Conservation (phyloP, 2,888 invertebrate species). For the Zaprionus bogoriensis region DNA sequence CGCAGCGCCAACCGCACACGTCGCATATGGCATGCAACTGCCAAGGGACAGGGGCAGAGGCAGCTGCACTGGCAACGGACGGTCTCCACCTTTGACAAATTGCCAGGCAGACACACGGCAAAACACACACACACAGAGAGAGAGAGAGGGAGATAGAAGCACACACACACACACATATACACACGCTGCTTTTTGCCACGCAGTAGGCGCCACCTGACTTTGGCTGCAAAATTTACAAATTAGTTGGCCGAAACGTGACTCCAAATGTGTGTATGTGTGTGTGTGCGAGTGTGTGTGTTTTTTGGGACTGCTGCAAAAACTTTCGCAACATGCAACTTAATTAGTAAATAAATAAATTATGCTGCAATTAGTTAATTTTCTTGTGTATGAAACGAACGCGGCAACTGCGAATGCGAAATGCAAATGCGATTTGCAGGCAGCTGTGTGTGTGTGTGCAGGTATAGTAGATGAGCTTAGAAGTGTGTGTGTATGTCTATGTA, state of each 20-base stretch:
- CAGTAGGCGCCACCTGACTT: constrained; percentile 33
- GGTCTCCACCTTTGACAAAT: constrained; percentile 65
- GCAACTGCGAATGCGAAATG: constrained; percentile 12
- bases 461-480: too few species aligned
- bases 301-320: constrained; percentile 29
- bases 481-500: not conserved
- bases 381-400: constrained; percentile 1
- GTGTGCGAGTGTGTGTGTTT: constrained; percentile 12
- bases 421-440: not conserved
- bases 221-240: constrained; percentile 71
- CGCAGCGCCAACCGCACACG: constrained; percentile 69
- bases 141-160: too few species aligned
- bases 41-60: too few species aligned
- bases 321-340: constrained; percentile 63
- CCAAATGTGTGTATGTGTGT: constrained; percentile 45
- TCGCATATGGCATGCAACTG: constrained; percentile 66
- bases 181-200: not conserved
- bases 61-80: too few species aligned
- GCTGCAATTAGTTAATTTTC: constrained; percentile 60
- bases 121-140: too few species aligned
- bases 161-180: constrained; percentile 1
- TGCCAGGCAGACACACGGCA: constrained; percentile 30
- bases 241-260: constrained; percentile 75
- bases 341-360: constrained; percentile 74
- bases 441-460: not conserved